These are phyloP conservation scores for Elephantulus edwardii DNA, from an alignment of 2,113 vertebrate genomes.

Conservation along the genomic window DNA sequence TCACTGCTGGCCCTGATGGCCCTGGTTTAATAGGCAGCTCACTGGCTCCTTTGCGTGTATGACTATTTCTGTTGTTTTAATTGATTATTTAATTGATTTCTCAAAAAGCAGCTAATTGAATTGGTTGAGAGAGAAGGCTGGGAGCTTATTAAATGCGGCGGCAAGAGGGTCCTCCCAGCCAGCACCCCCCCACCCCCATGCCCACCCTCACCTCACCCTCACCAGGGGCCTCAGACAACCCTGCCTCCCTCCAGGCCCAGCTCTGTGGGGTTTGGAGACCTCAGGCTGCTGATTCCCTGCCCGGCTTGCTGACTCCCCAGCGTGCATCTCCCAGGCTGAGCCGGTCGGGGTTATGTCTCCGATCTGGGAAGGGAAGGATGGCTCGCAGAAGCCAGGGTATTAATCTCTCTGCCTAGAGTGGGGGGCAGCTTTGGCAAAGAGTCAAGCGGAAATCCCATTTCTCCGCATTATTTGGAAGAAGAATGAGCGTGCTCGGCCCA, in stretches of 20 bases:
- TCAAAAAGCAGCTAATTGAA: slow-evolving; percentile 68
- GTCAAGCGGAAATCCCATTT: slow-evolving; percentile 57
- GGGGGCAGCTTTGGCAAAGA: slow-evolving; percentile 22
- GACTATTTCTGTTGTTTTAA: slow-evolving; percentile 68
- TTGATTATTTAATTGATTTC: slow-evolving; percentile 76
- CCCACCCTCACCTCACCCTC: rapidly evolving
- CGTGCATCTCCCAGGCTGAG: neutral
- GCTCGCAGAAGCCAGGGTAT: slow-evolving; percentile 2
- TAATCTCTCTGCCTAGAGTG: slow-evolving; percentile 37
- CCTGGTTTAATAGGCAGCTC: slow-evolving; percentile 53
- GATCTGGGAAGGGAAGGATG: slow-evolving; percentile 43
- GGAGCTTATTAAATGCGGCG: slow-evolving; percentile 52
- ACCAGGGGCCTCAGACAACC: neutral
- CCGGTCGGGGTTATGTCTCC: slow-evolving; percentile 9
- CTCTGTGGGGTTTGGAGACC: neutral
- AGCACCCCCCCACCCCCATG: too few relatives aligned
- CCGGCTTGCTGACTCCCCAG: neutral
- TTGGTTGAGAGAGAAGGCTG: slow-evolving; percentile 46
- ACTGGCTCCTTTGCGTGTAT: slow-evolving; percentile 42
- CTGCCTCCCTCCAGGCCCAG: neutral
- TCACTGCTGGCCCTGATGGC: slow-evolving; percentile 9
- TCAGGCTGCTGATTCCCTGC: too few relatives aligned
- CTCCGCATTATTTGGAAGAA: slow-evolving; percentile 52
- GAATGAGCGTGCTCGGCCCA: neutral
- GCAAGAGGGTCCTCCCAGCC: neutral